These are phyloP conservation scores for Setophaga kirtlandii DNA, from an alignment of 2,113 vertebrate species.

Conservation along the genomic window DNA sequence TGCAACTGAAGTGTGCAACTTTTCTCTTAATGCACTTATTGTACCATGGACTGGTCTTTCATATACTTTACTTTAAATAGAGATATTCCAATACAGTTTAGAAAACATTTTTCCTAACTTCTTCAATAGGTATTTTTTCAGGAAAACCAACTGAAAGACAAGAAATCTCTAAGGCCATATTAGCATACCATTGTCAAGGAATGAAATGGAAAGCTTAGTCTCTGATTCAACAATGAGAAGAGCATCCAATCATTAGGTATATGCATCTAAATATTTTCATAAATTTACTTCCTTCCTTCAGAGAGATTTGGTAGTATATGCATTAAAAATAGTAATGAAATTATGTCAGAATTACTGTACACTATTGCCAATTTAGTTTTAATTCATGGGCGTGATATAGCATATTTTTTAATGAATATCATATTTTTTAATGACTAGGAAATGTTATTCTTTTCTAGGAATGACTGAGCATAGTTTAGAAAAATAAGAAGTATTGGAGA, in stretches of 20 bases:
- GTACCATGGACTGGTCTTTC: neutral
- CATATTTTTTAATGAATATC: neutral
- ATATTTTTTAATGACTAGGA: neutral
- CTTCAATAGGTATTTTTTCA: neutral
- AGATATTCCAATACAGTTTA: neutral
- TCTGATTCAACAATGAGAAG: neutral
- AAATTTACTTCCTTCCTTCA: neutral
- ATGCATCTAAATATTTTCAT: neutral
- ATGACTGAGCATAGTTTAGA: neutral
- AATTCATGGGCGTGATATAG: neutral
- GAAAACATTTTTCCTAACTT: neutral
- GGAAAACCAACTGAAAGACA: neutral
- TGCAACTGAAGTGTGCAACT: neutral
- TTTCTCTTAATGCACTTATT: neutral
- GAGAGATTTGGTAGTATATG: neutral
- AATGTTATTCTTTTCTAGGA: neutral
- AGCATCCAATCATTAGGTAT: neutral
- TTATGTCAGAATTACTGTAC: neutral
- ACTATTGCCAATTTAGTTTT: neutral
- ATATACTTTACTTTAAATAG: neutral
- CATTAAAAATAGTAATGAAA: neutral
- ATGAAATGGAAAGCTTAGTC: neutral
- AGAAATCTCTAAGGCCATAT: neutral
- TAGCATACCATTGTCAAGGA: neutral
- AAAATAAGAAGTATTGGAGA: neutral